phyloP scores from a whole-genome alignment of 2,113 vertebrate genomes.

The Monarcha castaneiventris region DNA sequence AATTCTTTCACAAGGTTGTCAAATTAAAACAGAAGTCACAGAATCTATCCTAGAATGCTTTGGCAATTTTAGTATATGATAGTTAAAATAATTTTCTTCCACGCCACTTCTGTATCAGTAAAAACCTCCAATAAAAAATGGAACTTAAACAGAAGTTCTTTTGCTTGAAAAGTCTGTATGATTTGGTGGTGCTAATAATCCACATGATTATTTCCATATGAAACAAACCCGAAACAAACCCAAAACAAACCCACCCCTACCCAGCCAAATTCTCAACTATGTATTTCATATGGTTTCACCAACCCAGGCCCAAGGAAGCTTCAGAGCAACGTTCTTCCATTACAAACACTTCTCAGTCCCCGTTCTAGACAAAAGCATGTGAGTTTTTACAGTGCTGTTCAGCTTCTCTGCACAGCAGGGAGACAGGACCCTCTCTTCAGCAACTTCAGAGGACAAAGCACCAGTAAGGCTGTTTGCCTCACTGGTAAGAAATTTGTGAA shows the following conservation, averaged over 20 bases:
- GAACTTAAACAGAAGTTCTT: not conserved
- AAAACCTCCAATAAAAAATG: not conserved
- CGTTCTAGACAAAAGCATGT: not conserved
- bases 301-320: not conserved
- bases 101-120: not conserved
- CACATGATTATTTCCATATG: not conserved
- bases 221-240: not conserved
- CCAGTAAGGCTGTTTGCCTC: not conserved
- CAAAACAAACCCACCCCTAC: not conserved
- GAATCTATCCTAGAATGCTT: not conserved
- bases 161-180: not conserved
- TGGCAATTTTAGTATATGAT: not conserved
- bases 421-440: not conserved
- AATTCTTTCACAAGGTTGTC: not conserved
- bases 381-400: not conserved
- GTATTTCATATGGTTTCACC: not conserved
- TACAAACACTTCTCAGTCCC: not conserved
- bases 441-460: not conserved
- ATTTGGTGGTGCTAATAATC: not conserved
- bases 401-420: not conserved
- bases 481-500: not conserved
- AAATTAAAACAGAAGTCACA: not conserved
- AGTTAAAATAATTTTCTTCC: not conserved
- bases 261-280: not conserved
- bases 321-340: not conserved